Evolutionary conservation across 2,113 vertebrate genomes (phyloP), one percentile per base, ranked within the genome.

Genomic region (Burhinus bistriatus): DNA sequence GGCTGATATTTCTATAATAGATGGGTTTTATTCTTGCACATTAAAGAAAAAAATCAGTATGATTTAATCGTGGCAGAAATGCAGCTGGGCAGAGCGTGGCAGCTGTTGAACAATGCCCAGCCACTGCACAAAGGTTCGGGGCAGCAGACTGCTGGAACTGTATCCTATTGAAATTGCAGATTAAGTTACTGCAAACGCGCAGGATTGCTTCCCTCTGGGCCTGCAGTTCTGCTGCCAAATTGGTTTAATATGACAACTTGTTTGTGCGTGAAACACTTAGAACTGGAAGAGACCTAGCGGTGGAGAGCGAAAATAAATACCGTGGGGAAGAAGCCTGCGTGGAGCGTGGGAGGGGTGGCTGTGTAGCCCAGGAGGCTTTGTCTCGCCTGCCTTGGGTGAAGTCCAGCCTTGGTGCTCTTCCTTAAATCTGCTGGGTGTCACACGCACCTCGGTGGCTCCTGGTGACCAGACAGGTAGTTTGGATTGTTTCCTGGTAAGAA

Each of bases 1-100:
- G 58, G 17, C 30, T 65, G 30, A 15, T 12, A 2, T 44, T 62
- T 68, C 38, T 30, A 0, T 11, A 0, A 1, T 6, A 25, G 80
- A 7, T 71, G 3, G 13, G 21, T 14, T 89, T 72, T 52, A 73
- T 52, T 77, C 13, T 29, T 44, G 7, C 29, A 4, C 4, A 18
- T 32, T 40, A 30, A 61, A 55, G 13, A 10, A 29, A 42, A 45
- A 20, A 76, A 45, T 12, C 20, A 19, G 32, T 6, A 7, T 15
- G 57, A 6, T 81, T 52, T 34, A 12, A 44, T 22, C 0, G 4
- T 65, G 44, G 30, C 38, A 36, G 30, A 15, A 58, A 36, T 13
- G 71, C 64, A 57, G 71, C 78, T 62, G 80, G 57, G 66, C 87
- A 34, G 80, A 79, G 61, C 3, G 4, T 17, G 64, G 92, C 84